phyloP scores from a whole-genome alignment of 2,888 invertebrate genomes.

The Apotomis turbidana region DNA sequence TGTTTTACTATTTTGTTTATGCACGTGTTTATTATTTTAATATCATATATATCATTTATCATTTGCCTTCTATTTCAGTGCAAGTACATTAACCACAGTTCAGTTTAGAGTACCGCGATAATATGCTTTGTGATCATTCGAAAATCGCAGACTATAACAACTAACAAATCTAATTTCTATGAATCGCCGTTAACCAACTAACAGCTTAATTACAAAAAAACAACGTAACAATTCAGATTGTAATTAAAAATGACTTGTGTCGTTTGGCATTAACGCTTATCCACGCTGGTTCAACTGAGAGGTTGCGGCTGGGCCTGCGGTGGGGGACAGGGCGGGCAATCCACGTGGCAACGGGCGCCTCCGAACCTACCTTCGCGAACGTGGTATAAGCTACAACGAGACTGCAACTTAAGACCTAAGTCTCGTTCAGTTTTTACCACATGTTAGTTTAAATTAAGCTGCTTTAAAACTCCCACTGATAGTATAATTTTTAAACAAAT shows the following conservation, averaged over 20 bases:
- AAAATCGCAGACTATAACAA: constrained; percentile 7
- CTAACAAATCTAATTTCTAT: constrained; percentile 15
- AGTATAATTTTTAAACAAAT: constrained; percentile 8
- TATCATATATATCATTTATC: neutral
- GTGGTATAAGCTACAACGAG: constrained; percentile 43
- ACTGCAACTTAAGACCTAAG: neutral
- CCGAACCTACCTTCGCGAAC: constrained; percentile 62
- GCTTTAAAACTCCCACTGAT: constrained; percentile 1
- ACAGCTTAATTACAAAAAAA: neutral
- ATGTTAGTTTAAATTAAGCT: neutral
- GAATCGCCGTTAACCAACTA: neutral
- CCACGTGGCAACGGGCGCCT: constrained; percentile 71
- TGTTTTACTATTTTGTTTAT: neutral
- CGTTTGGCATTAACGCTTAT: constrained; percentile 19
- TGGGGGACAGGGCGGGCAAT: constrained; percentile 36
- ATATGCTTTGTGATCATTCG: constrained; percentile 27
- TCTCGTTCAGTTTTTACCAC: constrained; percentile 23
- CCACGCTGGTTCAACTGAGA: constrained; percentile 4
- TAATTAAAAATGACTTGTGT: neutral
- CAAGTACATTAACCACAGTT: constrained; percentile 11
- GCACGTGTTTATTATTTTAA: constrained; percentile 1
- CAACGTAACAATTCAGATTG: neutral
- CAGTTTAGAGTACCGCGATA: constrained; percentile 7
- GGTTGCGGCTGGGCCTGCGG: constrained; percentile 6
- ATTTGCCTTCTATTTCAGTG: constrained; percentile 30